phyloP scores from a whole-genome alignment of 2,113 vertebrate genomes.

The Tragelaphus buxtoni region DNA sequence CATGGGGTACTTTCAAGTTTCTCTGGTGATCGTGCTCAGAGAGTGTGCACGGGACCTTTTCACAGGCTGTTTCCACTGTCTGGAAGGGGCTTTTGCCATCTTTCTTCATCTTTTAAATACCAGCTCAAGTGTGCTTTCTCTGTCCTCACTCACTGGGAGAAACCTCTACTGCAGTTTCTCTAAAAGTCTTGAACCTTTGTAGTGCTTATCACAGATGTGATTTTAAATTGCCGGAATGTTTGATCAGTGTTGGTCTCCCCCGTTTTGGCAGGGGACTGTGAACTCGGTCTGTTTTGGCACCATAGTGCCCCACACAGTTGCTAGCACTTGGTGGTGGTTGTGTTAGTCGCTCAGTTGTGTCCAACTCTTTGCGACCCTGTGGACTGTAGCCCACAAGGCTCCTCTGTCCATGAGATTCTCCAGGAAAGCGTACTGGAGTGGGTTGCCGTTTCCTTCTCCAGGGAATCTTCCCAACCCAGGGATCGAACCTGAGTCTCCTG shows the following conservation, averaged over 20 bases:
- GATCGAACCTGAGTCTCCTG: background rate
- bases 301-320: background rate
- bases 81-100: background rate
- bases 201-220: background rate
- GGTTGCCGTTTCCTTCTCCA: background rate
- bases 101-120: background rate
- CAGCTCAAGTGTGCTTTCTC: background rate
- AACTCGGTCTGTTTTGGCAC: background rate
- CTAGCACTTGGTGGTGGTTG: background rate
- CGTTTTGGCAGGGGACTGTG: background rate
- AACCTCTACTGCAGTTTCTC: background rate
- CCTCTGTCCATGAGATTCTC: background rate
- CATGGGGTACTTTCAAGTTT: background rate
- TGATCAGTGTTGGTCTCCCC: background rate
- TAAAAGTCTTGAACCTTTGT: background rate
- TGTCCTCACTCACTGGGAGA: background rate
- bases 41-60: background rate
- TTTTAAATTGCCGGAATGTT: background rate
- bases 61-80: background rate
- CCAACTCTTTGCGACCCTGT: accelerated
- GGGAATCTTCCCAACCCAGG: background rate
- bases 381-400: background rate
- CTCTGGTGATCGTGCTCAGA: background rate
- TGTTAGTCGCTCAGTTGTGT: accelerated
- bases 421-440: background rate